Conservation (phyloP, 64 coral and sea anemone species). For the Porites australiensis region DNA sequence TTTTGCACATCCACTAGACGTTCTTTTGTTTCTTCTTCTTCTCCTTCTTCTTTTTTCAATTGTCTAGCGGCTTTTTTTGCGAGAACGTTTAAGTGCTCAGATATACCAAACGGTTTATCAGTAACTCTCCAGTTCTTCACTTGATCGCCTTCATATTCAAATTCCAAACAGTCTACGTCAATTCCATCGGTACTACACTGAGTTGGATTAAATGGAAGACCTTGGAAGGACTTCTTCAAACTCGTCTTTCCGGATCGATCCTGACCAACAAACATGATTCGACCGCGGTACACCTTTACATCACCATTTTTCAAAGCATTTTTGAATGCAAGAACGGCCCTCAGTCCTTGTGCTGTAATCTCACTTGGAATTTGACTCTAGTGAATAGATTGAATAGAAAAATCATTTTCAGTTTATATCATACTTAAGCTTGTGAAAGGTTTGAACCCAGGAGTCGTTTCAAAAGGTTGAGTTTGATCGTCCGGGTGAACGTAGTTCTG, state of each 20-base stretch:
- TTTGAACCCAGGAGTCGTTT: too few species aligned
- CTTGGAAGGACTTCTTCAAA: not conserved
- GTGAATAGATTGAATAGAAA: not conserved
- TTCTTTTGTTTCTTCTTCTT: too few species aligned
- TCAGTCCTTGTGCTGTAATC: slow-evolving; percentile 28
- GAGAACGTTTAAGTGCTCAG: too few species aligned
- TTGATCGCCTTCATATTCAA: slow-evolving; percentile 1
- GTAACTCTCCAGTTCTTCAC: slow-evolving; percentile 10
- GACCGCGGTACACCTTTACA: slow-evolving; percentile 1
- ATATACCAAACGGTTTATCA: not conserved
- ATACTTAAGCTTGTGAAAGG: too few species aligned
- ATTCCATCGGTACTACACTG: not conserved
- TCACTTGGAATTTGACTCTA: slow-evolving; percentile 8
- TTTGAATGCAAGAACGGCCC: not conserved
- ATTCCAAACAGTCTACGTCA: not conserved
- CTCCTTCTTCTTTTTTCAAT: too few species aligned
- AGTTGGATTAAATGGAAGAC: not conserved
- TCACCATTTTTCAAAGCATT: slow-evolving; percentile 22
- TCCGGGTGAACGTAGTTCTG: too few species aligned
- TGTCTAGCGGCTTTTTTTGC: too few species aligned
- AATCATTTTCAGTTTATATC: too few species aligned
- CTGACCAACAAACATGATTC: slow-evolving; percentile 48
- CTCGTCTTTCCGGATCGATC: slow-evolving; percentile 50
- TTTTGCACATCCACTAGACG: too few species aligned
- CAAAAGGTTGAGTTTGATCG: too few species aligned